Base-by-base conservation (phyloP, 2,888 invertebrate species). In the Drosophila gaucha region DNA sequence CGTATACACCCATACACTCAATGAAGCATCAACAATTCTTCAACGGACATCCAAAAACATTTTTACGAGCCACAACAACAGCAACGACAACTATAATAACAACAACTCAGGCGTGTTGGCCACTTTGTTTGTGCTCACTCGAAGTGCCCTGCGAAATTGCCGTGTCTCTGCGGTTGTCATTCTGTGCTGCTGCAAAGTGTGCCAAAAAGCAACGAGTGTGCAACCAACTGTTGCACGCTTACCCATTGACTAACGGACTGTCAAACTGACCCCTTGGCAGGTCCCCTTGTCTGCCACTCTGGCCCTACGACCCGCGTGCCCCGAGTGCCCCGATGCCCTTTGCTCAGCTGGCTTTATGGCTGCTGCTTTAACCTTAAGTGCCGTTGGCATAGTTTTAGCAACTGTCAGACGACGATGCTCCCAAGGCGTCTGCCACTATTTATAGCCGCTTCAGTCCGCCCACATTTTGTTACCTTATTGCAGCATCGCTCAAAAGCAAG, bases 301-400 rank as follows among this genome's bases (percentile, higher is more conserved):
- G 47, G 20, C 35, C 52, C 2, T 20, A 6, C 12, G 30, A 20
- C 41, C n/a, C 20, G 4, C 18, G 28, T 22, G 22, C 5, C 22
- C 22, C 39, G 14, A 36, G 41, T 49, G 35, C 41, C 24, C 33
- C 57, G 39, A 14, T 14, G 30, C 12, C 20, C 56, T 38, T 55
- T 24, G 18, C 10, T 36, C 26, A 26, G 28, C n/a, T 52, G 9
- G 24, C 36, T 46, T 28, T 36, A 38, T 22, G 58, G 38, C 71
- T 38, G 51, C 41, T 57, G 60, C 16, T 73, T 55, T 59, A 62
- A 62, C 73, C 65, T 75, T 63, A 73, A 80, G 74, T 71, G 73
- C 86, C 85, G 67, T 69, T 87, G 82, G 86, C 82, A 87, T 72
- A 87, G 88, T 82, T 82, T 74, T 76, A 76, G 68, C 44, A 72